Evolutionary conservation across 2,113 vertebrate genomes (phyloP), one percentile per base, ranked within the genome.

Genomic region (Spilogale gracilis): DNA sequence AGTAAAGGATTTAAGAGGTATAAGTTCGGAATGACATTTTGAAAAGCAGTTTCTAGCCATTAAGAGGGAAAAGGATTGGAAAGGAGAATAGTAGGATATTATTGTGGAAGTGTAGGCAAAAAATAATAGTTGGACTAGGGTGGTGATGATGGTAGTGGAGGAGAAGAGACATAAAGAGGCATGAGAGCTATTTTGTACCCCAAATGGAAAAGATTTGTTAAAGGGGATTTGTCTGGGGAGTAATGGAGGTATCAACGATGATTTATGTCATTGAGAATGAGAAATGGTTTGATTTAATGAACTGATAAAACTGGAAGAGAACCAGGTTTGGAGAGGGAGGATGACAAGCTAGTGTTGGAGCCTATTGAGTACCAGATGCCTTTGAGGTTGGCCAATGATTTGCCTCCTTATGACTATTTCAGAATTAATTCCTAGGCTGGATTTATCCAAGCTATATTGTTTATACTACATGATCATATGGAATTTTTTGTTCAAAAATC

Each of bases 401-500:
- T 86, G 25, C 9, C 74, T 85, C 30, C 45, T 69, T 89, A 61
- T 79, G 91, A 94, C 78, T 91, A 91, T 88, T 97, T 95, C 52
- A 82, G 54, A 96, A 87, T 76, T 85, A 94, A 96, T 92, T 96
- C 25, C 25, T 89, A 63, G 5, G 63, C 38, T 94, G 67, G 67
- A 56, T 89, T 97, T 97, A 73, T 84, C 20, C 38, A 17, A 94
- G 79, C 12, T 80, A 76, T 88, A n/a, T 56, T 88, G 9, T 85
- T 94, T 96, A 92, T 88, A 80, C n/a, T 91, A 85, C 16, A 32
- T 84, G 95, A 90, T 92, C 87, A 85, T 20, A 69, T 61, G 13
- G 69, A 20, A 86, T 21, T 79, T 83, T 86, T 48, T 83, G 38
- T 84, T 23, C 48, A 88, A 78, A 78, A 52, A 61, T 90, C 67